phyloP scores from a whole-genome alignment of 1,140 invertebrate genomes.

The Bombus sibiricus region DNA sequence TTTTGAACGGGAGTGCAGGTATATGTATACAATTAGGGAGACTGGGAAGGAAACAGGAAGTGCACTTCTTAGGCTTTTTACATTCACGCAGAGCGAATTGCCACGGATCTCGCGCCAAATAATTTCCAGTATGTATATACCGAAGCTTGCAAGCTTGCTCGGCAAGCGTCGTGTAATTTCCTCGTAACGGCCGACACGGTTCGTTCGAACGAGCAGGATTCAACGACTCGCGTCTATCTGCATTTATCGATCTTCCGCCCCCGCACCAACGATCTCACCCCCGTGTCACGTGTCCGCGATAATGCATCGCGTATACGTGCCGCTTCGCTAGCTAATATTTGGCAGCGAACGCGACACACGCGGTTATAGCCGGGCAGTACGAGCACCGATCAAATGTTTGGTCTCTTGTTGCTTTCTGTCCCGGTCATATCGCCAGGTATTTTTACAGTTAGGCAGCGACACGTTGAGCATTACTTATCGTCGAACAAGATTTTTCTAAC shows the following conservation, averaged over 20 bases:
- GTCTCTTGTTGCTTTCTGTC: background rate
- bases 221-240: background rate
- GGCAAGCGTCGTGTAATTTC: conserved; percentile 22
- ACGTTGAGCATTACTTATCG: background rate
- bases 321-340: conserved; percentile 13
- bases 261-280: background rate
- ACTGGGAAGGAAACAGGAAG: background rate
- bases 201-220: conserved; percentile 15
- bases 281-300: conserved; percentile 4
- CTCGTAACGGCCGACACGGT: conserved; percentile 20
- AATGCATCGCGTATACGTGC: background rate
- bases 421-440: background rate
- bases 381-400: background rate
- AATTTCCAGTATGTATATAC: conserved; percentile 17
- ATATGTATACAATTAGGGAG: background rate
- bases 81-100: conserved; percentile 55
- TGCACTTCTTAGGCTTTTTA: conserved; percentile 31
- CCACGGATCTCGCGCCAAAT: conserved; percentile 47
- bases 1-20: background rate
- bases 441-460: background rate
- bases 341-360: background rate
- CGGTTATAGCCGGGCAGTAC: background rate
- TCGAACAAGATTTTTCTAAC: background rate
- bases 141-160: background rate
- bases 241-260: background rate